Evolutionary conservation across 2,113 vertebrate species (phyloP), one percentile per base, ranked within the genome.

Genomic region (Lepus europaeus): DNA sequence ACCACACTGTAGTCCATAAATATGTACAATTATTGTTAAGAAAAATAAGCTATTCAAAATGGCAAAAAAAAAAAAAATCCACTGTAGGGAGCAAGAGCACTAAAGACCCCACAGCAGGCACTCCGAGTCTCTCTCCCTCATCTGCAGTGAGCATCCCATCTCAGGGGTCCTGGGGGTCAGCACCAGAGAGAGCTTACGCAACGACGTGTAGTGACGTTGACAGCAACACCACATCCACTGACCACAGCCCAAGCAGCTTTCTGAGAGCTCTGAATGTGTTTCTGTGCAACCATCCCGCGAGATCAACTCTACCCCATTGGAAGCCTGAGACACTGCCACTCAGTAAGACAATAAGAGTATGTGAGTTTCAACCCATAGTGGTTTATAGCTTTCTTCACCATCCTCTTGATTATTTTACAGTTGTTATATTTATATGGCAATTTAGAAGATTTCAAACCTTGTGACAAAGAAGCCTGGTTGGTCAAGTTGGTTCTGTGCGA

Each of bases 371-470:
- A 76, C 20, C 19, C 9, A 9, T 2, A 20, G 23, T 25, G 45
- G 7, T 31, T 31, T 20, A 1, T 12, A 56, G 63, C 13, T 59
- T 22, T 8, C 1, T 19, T 87, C 61, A 49, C 6, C 4, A 4
- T 69, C 39, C 17, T 45, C 9, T 82, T 79, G 29, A 64, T 22
- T 3, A 11, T 73, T 81, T 88, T 39, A 85, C 8, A 39, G 17
- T 22, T 2, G 29, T 64, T 8, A 82, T 82, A 56, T 6, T 92
- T 73, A 73, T 89, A 36, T 92, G 31, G 9, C 10, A 51, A 16
- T 73, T 80, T 81, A 33, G 20, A 87, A 82, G 45, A 72, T 87
- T 90, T 76, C 31, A 90, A 83, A 25, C 17, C 39, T 74, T 51
- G 2, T 88, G 13, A 27, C 45, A 51, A 64, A 82, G 25, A 90